Base-by-base conservation (phyloP, 2,888 invertebrate genomes). In the Fabriciana adippe region DNA sequence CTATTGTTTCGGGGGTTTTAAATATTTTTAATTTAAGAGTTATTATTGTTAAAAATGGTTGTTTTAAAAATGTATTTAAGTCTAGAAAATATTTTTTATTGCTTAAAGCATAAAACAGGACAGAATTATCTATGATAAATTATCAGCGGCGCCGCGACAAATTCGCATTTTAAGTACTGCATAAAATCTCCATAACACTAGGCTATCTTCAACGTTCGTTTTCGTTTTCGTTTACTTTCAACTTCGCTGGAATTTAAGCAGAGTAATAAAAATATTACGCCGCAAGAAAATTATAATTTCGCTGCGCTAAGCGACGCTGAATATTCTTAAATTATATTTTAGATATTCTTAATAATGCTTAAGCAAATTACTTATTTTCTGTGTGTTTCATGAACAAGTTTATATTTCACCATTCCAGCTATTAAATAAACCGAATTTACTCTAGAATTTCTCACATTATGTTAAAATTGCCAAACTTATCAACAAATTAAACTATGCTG, bases 191-290 rank as follows among this genome's bases (percentile, higher is more conserved):
- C 64, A 64, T 64, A 62, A 60, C 59, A 61, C 56, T 53, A 53
- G 54, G 47, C 54, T 68, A 59, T 59, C 63, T 68, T 48, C 2
- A 48, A 11, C 62, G 64, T 66, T 66, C 68, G 61, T 64, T 70
- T 70, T 66, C 68, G 61, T 66, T 70, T 70, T 66, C 66, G 62
- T 67, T 71, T 69, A 67, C 64, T 69, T 71, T 70, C 68, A 68
- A 66, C 60, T 72, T 67, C 69, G 63, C 51, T 67, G 66, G 68
- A 70, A 72, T 76, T 71, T 69, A 69, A 73, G 64, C 50, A 67
- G 67, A 65, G 71, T 59, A 67, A 73, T 75, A 74, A 74, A 75
- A 72, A 73, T 54, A 57, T 66, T 69, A 63, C 62, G 31, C 55
- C 53, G 65, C 66, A 59, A 67, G 59, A 59, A 65, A 64, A 70